Base-by-base conservation (phyloP, 2,888 invertebrate species). In the Agonopterix heracliana region DNA sequence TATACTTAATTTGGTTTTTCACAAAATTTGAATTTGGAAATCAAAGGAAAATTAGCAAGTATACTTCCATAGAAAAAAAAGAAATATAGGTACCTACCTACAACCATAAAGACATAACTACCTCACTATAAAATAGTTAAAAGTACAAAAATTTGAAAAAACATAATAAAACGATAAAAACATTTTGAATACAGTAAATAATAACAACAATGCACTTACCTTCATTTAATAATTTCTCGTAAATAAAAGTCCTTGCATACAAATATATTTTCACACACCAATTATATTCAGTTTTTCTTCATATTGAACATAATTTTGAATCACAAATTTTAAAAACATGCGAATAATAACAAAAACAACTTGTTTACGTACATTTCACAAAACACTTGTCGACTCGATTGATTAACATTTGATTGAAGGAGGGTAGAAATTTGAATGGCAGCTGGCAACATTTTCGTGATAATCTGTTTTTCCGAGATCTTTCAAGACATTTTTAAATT, bases 281-380 rank as follows among this genome's bases (percentile, higher is more conserved):
- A 41, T 11, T 12, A 1, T 11, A 9, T 42, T 13, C 14, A 43
- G 43, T 43, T 43, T 17, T 10, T 41, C 9, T 5, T 41, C 9
- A 13, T 41, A 12, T 41, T 41, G 12, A n/a, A 12, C 41, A 11
- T 12, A 41, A 12, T 11, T 41, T 41, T 12, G 9, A 14, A 44
- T 11, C 12, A 26, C 26, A 44, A 26, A n/a, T 38, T 44, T 26
- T 10, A n/a, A 26, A 44, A 26, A 44, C 43, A n/a, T 26, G 3
- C 3, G 5, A n/a, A 44, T 12, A 44, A 44, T 44, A 44, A 44
- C 43, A 44, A 44, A 44, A 34, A 36, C 35, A 1, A 45, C 36
- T 36, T 45, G 45, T 45, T 45, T 45, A 45, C 45, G 14, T n/a
- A 36, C n/a, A 11, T 45, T n/a, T 10, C 45, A 45, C 13, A 36